Evolutionary conservation across 2,888 invertebrate species (phyloP).

Genomic region (Holacanthella duospinosa): DNA sequence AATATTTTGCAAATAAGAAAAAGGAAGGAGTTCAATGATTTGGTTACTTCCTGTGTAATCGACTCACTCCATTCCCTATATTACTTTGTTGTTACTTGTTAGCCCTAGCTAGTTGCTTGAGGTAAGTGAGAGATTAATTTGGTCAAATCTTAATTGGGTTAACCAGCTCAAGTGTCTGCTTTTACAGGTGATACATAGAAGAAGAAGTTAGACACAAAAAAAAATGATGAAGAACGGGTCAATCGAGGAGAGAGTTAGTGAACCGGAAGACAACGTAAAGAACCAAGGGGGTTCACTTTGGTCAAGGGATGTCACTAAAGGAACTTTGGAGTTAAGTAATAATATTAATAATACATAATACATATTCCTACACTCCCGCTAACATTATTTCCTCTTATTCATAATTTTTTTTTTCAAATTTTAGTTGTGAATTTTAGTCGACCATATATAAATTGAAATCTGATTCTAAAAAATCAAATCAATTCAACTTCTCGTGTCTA

Average conservation of each 20-base stretch:
- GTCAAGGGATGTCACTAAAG: not conserved
- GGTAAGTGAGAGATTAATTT: not conserved
- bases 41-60: too few relatives aligned
- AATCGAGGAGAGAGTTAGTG: not conserved
- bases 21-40: too few relatives aligned
- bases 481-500: not conserved
- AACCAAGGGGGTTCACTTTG: not conserved
- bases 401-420: not conserved
- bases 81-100: too few relatives aligned
- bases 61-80: too few relatives aligned
- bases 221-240: not conserved
- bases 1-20: too few relatives aligned
- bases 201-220: too few relatives aligned
- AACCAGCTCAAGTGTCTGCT: too few relatives aligned
- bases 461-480: not conserved
- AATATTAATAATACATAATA: not conserved
- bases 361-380: too few relatives aligned
- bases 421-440: too few relatives aligned
- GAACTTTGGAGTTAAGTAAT: not conserved
- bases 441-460: slow-evolving; percentile 1
- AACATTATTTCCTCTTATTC: not conserved
- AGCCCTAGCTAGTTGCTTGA: not conserved
- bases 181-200: too few relatives aligned
- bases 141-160: not conserved
- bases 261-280: not conserved